A percentile compares a stretch with the other conserved stretches of the same genome.
Conservation (phyloP, 2,113 vertebrate species). For the Tragelaphus buxtoni region DNA sequence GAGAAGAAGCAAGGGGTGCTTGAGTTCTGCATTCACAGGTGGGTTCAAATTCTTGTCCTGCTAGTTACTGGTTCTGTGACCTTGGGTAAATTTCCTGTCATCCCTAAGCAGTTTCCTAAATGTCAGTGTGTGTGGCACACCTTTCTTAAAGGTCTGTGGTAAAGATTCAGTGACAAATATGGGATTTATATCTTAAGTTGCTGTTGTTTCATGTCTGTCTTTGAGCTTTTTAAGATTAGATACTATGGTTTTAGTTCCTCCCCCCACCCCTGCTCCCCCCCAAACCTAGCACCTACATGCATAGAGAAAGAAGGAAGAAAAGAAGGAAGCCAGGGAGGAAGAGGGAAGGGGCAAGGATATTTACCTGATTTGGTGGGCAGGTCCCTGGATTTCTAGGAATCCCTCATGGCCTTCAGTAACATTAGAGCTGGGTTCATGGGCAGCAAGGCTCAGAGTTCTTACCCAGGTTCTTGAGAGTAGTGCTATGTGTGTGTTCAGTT, state of each 20-base stretch:
- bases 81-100: not conserved
- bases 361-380: not conserved
- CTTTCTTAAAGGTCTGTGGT: not conserved
- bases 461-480: not conserved
- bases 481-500: not conserved
- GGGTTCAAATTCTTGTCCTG: not conserved
- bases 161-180: not conserved
- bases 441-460: not conserved
- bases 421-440: not conserved
- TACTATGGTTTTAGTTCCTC: not conserved
- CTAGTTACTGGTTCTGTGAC: not conserved
- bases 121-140: not conserved
- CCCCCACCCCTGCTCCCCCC: too few relatives aligned
- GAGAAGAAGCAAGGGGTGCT: not conserved
- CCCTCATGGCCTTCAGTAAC: not conserved
- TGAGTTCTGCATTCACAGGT: not conserved
- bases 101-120: not conserved
- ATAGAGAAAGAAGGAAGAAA: not conserved
- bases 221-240: not conserved
- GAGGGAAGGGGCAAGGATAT: not conserved
- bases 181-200: not conserved
- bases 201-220: not conserved
- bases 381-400: not conserved
- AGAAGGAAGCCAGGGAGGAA: not conserved
- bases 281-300: not conserved